These are phyloP conservation scores for Spea hammondii DNA, from an alignment of 2,797 vertebrate species.

Conservation along the genomic window DNA sequence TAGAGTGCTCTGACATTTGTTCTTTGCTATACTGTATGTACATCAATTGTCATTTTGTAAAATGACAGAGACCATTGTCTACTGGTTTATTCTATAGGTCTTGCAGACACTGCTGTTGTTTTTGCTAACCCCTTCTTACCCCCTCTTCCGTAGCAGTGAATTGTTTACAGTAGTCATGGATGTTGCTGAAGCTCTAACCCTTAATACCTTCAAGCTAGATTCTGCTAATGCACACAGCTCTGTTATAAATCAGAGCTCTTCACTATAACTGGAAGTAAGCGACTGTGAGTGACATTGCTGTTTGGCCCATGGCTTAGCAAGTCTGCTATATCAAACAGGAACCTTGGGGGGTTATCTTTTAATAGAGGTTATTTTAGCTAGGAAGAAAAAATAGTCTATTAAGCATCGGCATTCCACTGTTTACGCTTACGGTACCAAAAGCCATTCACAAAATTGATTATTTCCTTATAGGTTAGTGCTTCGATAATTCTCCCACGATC, in stretches of 20 bases:
- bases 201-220: constrained; percentile 45
- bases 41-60: too few species aligned
- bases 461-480: constrained; percentile 45
- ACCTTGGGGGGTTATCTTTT: constrained; percentile 49
- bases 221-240: constrained; percentile 40
- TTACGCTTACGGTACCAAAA: constrained; percentile 42
- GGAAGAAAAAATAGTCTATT: constrained; percentile 48
- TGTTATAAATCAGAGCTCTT: constrained; percentile 44
- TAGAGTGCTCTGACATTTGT: too few species aligned
- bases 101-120: neutral
- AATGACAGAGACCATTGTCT: neutral
- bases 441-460: constrained; percentile 51
- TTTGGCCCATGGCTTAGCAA: constrained; percentile 48
- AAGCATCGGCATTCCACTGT: constrained; percentile 42
- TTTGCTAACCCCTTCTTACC: neutral
- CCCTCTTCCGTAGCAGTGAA: constrained; percentile 26
- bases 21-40: too few species aligned
- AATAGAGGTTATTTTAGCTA: constrained; percentile 42
- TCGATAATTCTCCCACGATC: constrained; percentile 43
- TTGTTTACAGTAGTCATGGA: constrained; percentile 30
- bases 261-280: constrained; percentile 45
- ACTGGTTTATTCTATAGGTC: neutral
- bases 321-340: constrained; percentile 45
- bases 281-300: constrained; percentile 34
- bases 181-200: constrained; percentile 1